phyloP scores from a whole-genome alignment of 2,888 invertebrate species.

The Acleris holmiana region DNA sequence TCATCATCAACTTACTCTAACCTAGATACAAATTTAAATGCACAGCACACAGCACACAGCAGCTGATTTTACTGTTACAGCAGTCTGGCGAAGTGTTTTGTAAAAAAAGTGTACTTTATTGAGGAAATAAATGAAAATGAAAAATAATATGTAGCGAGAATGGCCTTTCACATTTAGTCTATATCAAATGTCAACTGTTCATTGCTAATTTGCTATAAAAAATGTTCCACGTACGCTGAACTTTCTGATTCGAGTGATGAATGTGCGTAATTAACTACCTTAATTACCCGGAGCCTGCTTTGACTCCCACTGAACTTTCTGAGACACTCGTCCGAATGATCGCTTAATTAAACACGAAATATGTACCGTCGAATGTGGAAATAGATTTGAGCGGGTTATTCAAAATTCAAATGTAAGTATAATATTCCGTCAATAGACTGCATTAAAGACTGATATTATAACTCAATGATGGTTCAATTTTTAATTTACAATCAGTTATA shows the following conservation, averaged over 20 bases:
- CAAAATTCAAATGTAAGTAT: neutral
- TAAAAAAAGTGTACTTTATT: no score
- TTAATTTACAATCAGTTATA: no score
- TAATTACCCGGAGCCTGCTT: constrained; percentile 31
- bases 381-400: neutral
- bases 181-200: neutral
- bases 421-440: neutral
- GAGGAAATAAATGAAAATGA: no score
- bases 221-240: constrained; percentile 25
- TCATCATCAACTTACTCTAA: no score
- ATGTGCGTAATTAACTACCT: constrained; percentile 28
- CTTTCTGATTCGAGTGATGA: constrained; percentile 30
- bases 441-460: no score
- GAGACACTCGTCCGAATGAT: constrained; percentile 14
- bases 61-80: no score
- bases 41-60: no score
- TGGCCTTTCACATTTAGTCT: neutral
- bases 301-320: constrained; percentile 28
- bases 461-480: no score
- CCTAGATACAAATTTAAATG: no score
- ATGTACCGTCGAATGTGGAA: neutral
- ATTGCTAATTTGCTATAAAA: constrained; percentile 26
- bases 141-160: no score
- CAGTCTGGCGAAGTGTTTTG: no score
- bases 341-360: constrained; percentile 3